phyloP scores from a whole-genome alignment of 2,797 vertebrate genomes.

The Allobates femoralis region DNA sequence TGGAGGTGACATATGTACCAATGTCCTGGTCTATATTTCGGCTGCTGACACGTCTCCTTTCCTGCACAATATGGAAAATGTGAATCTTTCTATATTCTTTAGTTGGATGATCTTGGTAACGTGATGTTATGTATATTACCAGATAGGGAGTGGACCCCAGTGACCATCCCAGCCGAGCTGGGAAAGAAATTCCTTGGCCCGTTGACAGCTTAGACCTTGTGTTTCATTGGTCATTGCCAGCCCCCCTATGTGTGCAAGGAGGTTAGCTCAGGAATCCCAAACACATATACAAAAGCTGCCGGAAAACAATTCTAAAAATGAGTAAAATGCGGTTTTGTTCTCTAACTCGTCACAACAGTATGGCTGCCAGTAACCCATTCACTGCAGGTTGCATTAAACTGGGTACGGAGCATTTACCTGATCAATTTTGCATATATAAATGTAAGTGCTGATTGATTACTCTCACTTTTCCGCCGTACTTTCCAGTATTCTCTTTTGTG shows the following conservation, averaged over 20 bases:
- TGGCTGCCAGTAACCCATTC: slow-evolving; percentile 21
- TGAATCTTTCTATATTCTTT: neutral
- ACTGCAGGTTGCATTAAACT: neutral
- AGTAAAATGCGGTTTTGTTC: slow-evolving; percentile 25
- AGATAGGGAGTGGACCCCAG: neutral
- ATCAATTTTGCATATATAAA: too few relatives aligned
- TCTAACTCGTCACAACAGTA: slow-evolving; percentile 13
- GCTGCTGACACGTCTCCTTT: neutral
- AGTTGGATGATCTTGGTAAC: neutral
- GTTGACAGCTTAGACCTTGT: too few relatives aligned
- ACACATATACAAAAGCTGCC: slow-evolving; percentile 1
- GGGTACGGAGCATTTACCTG: too few relatives aligned
- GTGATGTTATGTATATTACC: neutral
- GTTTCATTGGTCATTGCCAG: neutral
- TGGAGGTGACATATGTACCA: too few relatives aligned
- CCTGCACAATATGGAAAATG: neutral
- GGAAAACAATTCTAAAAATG: slow-evolving; percentile 50
- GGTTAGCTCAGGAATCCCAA: slow-evolving; percentile 43
- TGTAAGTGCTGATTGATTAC: neutral
- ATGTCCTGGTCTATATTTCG: neutral
- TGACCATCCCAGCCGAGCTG: neutral
- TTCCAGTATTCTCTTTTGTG: neutral
- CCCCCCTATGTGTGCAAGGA: slow-evolving; percentile 15
- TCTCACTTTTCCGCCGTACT: neutral
- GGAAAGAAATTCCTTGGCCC: slow-evolving; percentile 7